Conservation (phyloP, 1,140 invertebrate genomes). For the Eumeta japonica region DNA sequence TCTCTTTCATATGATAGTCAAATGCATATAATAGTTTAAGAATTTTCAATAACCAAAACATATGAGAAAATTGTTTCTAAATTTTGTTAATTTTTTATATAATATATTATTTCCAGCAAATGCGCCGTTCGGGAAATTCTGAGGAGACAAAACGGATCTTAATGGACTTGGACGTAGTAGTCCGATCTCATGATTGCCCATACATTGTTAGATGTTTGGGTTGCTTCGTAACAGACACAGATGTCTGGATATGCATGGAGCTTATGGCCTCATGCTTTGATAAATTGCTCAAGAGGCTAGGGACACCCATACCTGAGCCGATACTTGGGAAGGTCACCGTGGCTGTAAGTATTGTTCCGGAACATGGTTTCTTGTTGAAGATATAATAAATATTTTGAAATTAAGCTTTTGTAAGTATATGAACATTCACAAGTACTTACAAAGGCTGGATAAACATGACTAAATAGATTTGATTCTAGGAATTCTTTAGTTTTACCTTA, state of each 20-base stretch:
- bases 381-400: no score
- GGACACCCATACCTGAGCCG: conserved; percentile 86
- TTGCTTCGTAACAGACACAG: conserved; percentile 92
- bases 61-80: no score
- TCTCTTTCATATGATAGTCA: no score
- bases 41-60: no score
- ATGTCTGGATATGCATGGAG: conserved; percentile 93
- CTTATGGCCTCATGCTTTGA: conserved; percentile 98
- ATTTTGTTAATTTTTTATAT: conserved; percentile 4
- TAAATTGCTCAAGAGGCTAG: conserved; percentile 86
- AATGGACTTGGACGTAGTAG: conserved; percentile 97
- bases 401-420: no score
- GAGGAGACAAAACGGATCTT: conserved; percentile 98
- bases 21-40: no score
- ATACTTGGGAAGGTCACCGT: conserved; percentile 96
- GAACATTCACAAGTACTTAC: no score
- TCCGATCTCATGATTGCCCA: conserved; percentile 94
- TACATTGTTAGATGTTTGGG: conserved; percentile 97
- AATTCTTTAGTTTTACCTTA: no score
- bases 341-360: conserved; percentile 71
- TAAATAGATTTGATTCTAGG: no score
- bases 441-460: no score
- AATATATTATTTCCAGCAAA: conserved; percentile 69
- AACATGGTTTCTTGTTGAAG: conserved; percentile 2
- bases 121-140: conserved; percentile 92